Evolutionary conservation across 2,797 vertebrate species (phyloP).

Genomic region (Alca torda): DNA sequence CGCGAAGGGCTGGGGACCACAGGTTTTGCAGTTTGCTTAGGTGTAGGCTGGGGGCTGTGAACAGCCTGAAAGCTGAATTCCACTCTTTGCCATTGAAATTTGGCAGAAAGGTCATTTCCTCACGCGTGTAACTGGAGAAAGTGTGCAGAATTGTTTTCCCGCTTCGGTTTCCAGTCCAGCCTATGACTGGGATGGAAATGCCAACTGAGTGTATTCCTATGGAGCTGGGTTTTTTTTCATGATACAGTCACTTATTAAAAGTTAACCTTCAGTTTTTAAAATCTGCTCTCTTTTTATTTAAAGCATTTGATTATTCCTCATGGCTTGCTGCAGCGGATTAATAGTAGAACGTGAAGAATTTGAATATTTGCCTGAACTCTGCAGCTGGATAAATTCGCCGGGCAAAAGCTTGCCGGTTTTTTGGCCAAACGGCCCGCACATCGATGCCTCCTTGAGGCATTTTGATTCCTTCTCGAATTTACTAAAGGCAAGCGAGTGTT

Average conservation of each 20-base stretch:
- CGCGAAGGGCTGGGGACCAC: background rate
- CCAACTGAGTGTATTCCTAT: background rate
- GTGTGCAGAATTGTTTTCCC: background rate
- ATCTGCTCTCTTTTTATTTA: background rate
- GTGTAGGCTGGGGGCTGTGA: background rate
- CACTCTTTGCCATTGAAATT: background rate
- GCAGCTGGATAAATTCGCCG: background rate
- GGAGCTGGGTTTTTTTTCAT: background rate
- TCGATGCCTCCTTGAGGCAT: background rate
- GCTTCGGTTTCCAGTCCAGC: background rate
- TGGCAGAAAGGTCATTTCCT: background rate
- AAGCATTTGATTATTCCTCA: background rate
- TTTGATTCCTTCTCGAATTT: background rate
- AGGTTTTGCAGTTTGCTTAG: background rate
- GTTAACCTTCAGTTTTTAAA: background rate
- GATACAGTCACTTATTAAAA: background rate
- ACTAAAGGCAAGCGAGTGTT: background rate
- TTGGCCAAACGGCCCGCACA: rapidly evolving
- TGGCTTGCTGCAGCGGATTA: background rate
- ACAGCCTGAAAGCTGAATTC: background rate
- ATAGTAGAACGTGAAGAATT: background rate
- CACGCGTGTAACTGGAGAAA: background rate
- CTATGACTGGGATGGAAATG: background rate
- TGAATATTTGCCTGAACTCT: background rate
- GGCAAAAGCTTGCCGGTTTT: background rate